Conservation (phyloP, 2,797 vertebrate species). For the Rhinatrema bivittatum region DNA sequence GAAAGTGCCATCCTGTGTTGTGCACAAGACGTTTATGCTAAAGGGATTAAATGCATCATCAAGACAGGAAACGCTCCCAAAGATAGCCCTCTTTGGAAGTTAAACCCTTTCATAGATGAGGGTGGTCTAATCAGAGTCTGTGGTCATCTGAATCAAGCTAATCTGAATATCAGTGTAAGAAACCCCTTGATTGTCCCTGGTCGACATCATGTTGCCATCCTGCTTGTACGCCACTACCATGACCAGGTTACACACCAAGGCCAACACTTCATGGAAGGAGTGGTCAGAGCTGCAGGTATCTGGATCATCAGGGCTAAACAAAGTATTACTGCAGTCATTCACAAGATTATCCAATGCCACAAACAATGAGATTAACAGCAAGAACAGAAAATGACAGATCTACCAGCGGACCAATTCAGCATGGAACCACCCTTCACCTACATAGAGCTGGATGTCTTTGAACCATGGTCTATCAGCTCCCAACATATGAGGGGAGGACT, state of each 20-base stretch:
- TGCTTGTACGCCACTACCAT: not conserved
- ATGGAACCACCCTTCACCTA: too few relatives aligned
- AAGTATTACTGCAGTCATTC: conserved; percentile 14
- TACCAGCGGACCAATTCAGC: conserved; percentile 5
- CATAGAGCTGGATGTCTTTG: conserved; percentile 11
- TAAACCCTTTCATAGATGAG: conserved; percentile 13
- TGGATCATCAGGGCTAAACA: conserved; percentile 15
- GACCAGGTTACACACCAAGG: not conserved
- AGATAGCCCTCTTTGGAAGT: conserved; percentile 3
- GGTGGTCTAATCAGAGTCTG: conserved; percentile 10
- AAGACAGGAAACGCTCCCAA: not conserved
- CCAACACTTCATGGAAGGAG: too few relatives aligned
- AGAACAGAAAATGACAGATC: conserved; percentile 13
- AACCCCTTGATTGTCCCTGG: not conserved
- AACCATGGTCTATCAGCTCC: conserved; percentile 1
- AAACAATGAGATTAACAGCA: not conserved
- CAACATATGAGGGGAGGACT: not conserved
- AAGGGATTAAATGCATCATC: conserved; percentile 10
- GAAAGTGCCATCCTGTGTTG: too few relatives aligned
- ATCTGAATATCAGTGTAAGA: not conserved
- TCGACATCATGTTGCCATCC: not conserved
- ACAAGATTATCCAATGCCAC: conserved; percentile 12
- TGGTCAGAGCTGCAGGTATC: too few relatives aligned
- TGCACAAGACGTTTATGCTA: too few relatives aligned
- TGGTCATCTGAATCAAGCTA: conserved; percentile 3